Evolutionary conservation across 2,888 invertebrate species (phyloP), one percentile per base, ranked within the genome.

Genomic region (Stenichneumon culpator): DNA sequence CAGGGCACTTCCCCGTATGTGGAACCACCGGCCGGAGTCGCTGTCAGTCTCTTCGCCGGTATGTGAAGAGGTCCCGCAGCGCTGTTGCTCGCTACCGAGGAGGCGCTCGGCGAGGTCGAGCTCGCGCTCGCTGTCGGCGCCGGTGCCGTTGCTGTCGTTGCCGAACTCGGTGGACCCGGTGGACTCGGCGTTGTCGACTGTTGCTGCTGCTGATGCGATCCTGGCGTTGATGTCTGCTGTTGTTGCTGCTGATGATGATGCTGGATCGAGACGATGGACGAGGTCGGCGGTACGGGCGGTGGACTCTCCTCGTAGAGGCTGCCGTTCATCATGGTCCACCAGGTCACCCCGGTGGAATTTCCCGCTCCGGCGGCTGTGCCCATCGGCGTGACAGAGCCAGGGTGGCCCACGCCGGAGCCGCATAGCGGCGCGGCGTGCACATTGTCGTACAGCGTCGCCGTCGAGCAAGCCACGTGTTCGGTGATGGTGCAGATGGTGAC

Each of bases 381-480:
- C 93, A 94, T 94, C 90, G 94, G 91, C 90, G 93, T 92, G 90
- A 94, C 91, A 90, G 94, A 93, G 92, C 93, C 94, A 93, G 94
- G 94, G 90, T 94, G 94, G 91, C 93, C 93, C 92, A 94, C 93
- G 93, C 93, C 94, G 92, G 94, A 91, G 93, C 93, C 94, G 93
- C 94, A 93, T 88, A 93, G 96, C 95, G 96, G 96, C 95, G 95
- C 95, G 95, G 95, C 96, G 95, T 95, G 96, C 95, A 95, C 95
- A 96, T 97, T 96, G 96, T 97, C 97, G 96, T 97, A 97, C 96
- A 97, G 96, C 96, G 97, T 96, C 96, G 96, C 96, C 96, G 96
- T 95, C 95, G 96, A 96, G 96, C 96, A 96, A 95, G 96, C 97
- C 96, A 96, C 97, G 96, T 96, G 96, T 96, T 95, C 95, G 95